These are phyloP conservation scores for Cylas formicarius DNA, from an alignment of 1,140 invertebrate genomes.

Conservation along the genomic window DNA sequence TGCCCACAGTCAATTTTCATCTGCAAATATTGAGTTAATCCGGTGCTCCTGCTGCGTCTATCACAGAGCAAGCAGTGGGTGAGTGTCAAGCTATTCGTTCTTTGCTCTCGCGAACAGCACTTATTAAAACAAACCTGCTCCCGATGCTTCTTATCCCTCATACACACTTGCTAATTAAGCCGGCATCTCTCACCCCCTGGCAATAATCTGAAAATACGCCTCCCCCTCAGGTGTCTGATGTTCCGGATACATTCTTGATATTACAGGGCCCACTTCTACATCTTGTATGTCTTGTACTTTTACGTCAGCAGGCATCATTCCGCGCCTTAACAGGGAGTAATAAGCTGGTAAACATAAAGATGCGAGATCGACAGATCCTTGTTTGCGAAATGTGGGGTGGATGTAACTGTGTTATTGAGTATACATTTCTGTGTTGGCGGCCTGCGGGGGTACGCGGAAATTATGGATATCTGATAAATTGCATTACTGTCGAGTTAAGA, in stretches of 20 bases:
- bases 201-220: slow-evolving; percentile 18
- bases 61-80: slow-evolving; percentile 16
- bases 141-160: slow-evolving; percentile 33
- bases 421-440: slow-evolving; percentile 18
- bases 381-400: slow-evolving; percentile 17
- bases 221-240: no score
- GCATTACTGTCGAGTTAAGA: slow-evolving; percentile 1
- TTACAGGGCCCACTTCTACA: no score
- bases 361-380: slow-evolving; percentile 27
- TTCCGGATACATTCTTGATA: no score
- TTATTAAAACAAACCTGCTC: slow-evolving; percentile 36
- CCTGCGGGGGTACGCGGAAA: no score
- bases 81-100: slow-evolving; percentile 35
- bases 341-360: slow-evolving; percentile 29
- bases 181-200: slow-evolving; percentile 20
- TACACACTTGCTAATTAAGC: slow-evolving; percentile 32
- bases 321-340: slow-evolving; percentile 26
- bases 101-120: slow-evolving; percentile 16
- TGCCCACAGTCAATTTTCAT: slow-evolving; percentile 33
- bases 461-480: no score
- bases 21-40: slow-evolving; percentile 37
- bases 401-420: slow-evolving; percentile 24
- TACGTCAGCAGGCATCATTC: slow-evolving; percentile 21
- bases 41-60: slow-evolving; percentile 18
- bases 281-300: slow-evolving; percentile 23